Evolutionary conservation across 2,113 vertebrate genomes (phyloP).

Genomic region (Chrysochloris asiatica): DNA sequence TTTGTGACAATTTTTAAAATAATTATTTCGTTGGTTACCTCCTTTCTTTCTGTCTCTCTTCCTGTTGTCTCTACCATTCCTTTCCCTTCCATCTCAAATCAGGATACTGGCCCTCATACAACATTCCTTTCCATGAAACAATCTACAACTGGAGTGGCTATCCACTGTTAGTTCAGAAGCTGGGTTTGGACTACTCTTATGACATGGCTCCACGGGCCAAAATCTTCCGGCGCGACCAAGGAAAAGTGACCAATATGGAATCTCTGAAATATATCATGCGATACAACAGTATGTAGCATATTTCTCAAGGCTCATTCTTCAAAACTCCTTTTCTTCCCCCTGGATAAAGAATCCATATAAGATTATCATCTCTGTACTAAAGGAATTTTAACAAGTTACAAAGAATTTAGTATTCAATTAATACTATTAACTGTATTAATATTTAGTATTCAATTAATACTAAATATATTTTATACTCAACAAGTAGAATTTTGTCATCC

Average conservation of each 20-base stretch:
- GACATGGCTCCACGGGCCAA: conserved; percentile 93
- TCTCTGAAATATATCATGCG: conserved; percentile 94
- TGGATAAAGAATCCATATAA: conserved; percentile 51
- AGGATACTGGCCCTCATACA: conserved; percentile 96
- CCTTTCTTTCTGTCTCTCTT: background rate
- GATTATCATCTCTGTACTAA: conserved; percentile 51
- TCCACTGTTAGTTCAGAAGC: conserved; percentile 83
- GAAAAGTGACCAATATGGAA: conserved; percentile 85
- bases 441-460: background rate
- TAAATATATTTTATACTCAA: background rate
- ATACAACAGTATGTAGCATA: conserved; percentile 91
- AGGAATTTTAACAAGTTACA: conserved; percentile 31
- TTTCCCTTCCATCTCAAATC: conserved; percentile 3
- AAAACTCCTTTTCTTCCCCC: conserved; percentile 49
- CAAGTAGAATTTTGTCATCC: conserved; percentile 6
- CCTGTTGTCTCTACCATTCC: background rate
- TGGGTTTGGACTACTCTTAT: conserved; percentile 92
- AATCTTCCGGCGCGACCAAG: conserved; percentile 94
- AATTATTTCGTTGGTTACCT: background rate
- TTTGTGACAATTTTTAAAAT: background rate
- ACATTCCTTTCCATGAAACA: conserved; percentile 90
- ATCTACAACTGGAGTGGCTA: conserved; percentile 93
- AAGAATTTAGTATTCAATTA: background rate
- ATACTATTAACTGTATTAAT: background rate
- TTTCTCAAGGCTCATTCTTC: conserved; percentile 58